Evolutionary conservation across 2,888 invertebrate species (phyloP).

Genomic region (Adelphocoris suturalis): DNA sequence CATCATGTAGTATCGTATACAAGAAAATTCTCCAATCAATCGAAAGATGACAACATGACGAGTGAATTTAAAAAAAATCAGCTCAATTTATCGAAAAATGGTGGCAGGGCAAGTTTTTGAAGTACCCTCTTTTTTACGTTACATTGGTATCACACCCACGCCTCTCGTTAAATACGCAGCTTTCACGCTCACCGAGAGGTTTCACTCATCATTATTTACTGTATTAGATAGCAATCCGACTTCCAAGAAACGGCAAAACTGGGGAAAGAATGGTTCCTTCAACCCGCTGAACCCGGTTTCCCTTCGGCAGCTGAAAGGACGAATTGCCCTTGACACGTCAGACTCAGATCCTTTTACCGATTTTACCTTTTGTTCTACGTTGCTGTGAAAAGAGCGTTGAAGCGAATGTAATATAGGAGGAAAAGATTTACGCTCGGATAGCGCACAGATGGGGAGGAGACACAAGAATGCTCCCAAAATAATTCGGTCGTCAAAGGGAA

Average conservation of each 20-base stretch:
- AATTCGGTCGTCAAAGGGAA: neutral
- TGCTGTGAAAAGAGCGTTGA: conserved; percentile 3
- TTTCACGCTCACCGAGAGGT: no score
- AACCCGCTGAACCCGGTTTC: no score
- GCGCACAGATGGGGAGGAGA: neutral
- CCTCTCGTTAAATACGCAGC: no score
- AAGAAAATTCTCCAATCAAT: no score
- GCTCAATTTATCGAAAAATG: no score
- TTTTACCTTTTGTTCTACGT: neutral
- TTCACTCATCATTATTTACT: neutral
- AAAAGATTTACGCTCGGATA: conserved; percentile 30
- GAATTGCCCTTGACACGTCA: conserved; percentile 14
- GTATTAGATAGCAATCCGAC: neutral
- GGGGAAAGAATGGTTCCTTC: neutral
- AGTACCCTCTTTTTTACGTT: no score
- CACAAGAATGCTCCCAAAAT: conserved; percentile 20
- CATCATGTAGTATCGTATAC: no score
- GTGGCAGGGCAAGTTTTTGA: no score
- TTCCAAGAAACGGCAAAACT: neutral
- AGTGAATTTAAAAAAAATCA: no score
- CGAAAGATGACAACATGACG: no score
- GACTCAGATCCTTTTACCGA: neutral
- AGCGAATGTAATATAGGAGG: conserved; percentile 15
- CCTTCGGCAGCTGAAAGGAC: neutral
- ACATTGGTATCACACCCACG: no score